Percentiles rank a stretch among this genome's conserved stretches.
These are phyloP conservation scores for Ichneumoninae sp. DNA, from an alignment of 2,888 invertebrate species.

Conservation along the genomic window DNA sequence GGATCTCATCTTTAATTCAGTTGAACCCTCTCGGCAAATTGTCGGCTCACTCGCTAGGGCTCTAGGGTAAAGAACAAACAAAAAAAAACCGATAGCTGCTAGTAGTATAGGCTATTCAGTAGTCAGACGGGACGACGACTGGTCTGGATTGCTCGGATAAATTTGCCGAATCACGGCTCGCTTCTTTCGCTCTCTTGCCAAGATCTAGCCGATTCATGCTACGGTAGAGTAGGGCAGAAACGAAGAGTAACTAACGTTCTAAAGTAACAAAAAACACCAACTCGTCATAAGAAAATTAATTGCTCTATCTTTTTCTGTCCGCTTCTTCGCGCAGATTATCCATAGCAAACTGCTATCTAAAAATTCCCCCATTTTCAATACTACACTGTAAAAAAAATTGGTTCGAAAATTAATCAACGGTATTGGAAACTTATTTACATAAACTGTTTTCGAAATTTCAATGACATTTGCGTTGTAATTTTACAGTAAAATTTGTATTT, in stretches of 20 bases:
- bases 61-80: conserved; percentile 5
- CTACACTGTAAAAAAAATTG: no score
- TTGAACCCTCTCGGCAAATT: conserved; percentile 23
- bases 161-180: conserved; percentile 21
- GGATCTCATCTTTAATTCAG: conserved; percentile 52
- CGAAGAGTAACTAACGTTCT: conserved; percentile 12
- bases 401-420: no score
- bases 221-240: neutral
- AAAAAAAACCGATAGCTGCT: conserved; percentile 8
- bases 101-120: conserved; percentile 41
- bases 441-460: no score
- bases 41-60: conserved; percentile 4
- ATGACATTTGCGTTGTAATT: no score
- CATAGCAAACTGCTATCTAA: neutral
- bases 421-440: no score
- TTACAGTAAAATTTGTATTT: no score
- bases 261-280: neutral
- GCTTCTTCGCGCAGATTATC: neutral
- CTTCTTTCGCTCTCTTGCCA: conserved; percentile 23
- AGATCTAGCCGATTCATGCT: conserved; percentile 16
- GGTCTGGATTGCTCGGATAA: conserved; percentile 32
- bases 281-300: neutral
- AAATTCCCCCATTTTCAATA: neutral
- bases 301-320: neutral
- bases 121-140: conserved; percentile 49